phyloP scores from a whole-genome alignment of 2,888 invertebrate genomes.

The Saturnia japonica region DNA sequence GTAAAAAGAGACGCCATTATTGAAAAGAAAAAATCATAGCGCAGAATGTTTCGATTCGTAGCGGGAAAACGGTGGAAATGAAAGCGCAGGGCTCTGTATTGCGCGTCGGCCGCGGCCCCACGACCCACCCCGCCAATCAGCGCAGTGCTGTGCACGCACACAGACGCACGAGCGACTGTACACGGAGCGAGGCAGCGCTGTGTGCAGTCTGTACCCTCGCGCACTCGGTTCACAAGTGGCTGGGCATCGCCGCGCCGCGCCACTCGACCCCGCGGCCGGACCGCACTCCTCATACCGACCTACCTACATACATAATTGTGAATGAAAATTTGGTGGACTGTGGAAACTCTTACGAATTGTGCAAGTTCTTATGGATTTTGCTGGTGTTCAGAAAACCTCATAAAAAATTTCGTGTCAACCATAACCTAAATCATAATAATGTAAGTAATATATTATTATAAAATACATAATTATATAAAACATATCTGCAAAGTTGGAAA shows the following conservation, averaged over 20 bases:
- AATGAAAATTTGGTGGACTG: not conserved
- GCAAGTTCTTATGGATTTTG: not conserved
- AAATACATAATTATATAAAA: not conserved
- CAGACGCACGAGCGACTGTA: not conserved
- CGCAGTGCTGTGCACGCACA: not conserved
- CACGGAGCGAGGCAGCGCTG: conserved; percentile 13
- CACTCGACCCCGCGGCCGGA: not conserved
- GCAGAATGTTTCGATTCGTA: not conserved
- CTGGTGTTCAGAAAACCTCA: not conserved
- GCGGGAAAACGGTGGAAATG: conserved; percentile 10
- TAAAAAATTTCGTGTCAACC: not conserved
- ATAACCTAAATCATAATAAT: not conserved
- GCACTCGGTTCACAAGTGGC: not conserved
- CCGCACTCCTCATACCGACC: conserved; percentile 22
- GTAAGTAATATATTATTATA: not conserved
- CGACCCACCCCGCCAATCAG: not conserved
- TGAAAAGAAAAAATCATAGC: not conserved
- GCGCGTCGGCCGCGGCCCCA: not conserved
- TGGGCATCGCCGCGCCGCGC: not conserved
- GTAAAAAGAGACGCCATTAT: conserved; percentile 1
- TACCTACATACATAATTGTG: conserved; percentile 20
- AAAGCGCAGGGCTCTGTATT: not conserved
- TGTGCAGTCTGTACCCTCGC: not conserved
- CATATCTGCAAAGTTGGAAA: no score
- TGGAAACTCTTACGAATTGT: not conserved